Evolutionary conservation across 1,140 invertebrate genomes (phyloP), one percentile per base, ranked within the genome.

Genomic region (Drosophila parabipectinata): DNA sequence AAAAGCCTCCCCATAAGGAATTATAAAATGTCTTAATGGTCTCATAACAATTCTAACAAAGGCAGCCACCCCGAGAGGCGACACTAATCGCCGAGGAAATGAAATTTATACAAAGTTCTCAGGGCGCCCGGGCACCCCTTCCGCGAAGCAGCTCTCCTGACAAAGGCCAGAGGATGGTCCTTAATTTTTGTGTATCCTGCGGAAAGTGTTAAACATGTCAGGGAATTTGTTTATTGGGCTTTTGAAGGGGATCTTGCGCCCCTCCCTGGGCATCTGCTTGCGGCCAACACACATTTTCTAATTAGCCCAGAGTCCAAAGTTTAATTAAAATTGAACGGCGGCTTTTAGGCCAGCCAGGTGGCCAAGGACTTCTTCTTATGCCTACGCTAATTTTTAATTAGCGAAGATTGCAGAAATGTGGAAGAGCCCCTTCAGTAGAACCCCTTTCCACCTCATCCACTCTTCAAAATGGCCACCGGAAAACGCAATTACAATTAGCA

Each of bases 61-160:
- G 73, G 68, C 68, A 69, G n/a, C 50, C 61, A 50, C 54, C 66
- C 48, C 44, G 52, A 64, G 69, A 54, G 73, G 83, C 83, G 88
- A 89, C 88, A 90, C 88, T 90, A 90, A 90, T 90, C 88, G 84
- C 77, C 82, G 68, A 83, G 83, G 72, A 90, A 90, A 90, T 90
- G 84, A 81, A 90, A 90, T 91, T 90, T 89, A 90, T 56, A 77
- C 63, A 71, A 83, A 90, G 61, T 87, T 82, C 84, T 48, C 15
- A 44, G 41, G 9, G 14, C 71, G 39, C 60, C 51, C 68, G 41
- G 15, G 10, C 1, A 18, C 10, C 47, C 32, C 24, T 14, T n/a
- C 24, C 21, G 0, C 39, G 8, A 7, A 26, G n/a, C 4, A 24
- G 7, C 8, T 37, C 45, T 63, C 48, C 72, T 74, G 83, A 89